phyloP scores from a whole-genome alignment of 2,797 vertebrate species.

The Botia kubotai region DNA sequence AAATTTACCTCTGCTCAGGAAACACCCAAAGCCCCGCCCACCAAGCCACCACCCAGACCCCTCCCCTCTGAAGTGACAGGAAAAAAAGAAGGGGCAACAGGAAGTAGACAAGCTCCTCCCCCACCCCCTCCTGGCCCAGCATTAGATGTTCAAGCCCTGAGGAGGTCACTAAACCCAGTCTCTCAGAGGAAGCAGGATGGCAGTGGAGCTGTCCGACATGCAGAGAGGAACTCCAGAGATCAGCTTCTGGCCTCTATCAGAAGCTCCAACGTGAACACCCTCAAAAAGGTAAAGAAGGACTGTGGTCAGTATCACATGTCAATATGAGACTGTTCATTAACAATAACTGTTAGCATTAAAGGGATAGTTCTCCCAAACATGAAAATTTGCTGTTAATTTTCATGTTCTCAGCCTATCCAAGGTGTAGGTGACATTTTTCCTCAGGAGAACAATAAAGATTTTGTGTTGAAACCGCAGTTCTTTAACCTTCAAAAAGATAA shows the following conservation, averaged over 20 bases:
- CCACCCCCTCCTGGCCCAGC: constrained; percentile 74
- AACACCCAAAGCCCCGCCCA: constrained; percentile 65
- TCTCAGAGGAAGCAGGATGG: constrained; percentile 82
- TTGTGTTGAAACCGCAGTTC: no score
- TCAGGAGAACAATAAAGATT: no score
- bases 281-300: constrained; percentile 79
- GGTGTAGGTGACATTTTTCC: no score
- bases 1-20: constrained; percentile 67
- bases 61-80: constrained; percentile 70
- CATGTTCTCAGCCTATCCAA: no score
- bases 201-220: constrained; percentile 65
- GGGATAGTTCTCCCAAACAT: no score
- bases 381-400: no score
- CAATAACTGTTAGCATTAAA: not conserved
- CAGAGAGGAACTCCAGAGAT: constrained; percentile 83
- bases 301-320: not conserved
- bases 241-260: constrained; percentile 85
- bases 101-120: constrained; percentile 72
- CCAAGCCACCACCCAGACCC: constrained; percentile 62
- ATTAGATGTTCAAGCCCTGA: constrained; percentile 76
- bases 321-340: not conserved
- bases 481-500: no score
- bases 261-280: constrained; percentile 81
- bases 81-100: constrained; percentile 65
- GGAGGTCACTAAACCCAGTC: constrained; percentile 80